phyloP scores from a whole-genome alignment of 2,113 vertebrate genomes.

The Canis aureus region DNA sequence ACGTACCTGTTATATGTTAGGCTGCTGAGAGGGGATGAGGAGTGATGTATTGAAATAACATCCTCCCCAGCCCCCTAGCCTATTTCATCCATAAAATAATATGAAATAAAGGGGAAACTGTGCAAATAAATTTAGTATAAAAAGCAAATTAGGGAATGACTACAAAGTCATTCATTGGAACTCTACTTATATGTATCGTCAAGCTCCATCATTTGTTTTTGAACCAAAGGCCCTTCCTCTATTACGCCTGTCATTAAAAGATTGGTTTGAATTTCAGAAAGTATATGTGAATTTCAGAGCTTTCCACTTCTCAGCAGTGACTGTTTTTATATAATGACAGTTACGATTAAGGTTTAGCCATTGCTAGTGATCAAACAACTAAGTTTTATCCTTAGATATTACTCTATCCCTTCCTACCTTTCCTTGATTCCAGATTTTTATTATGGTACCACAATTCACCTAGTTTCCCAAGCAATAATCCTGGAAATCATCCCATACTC shows the following conservation, averaged over 20 bases:
- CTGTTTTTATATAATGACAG: not conserved
- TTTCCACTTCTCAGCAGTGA: not conserved
- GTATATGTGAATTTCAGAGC: not conserved
- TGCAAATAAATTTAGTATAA: not conserved
- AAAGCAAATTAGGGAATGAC: constrained; percentile 1
- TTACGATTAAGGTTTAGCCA: not conserved
- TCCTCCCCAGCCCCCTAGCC: not conserved
- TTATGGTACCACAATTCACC: not conserved
- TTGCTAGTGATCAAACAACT: not conserved
- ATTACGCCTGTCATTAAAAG: not conserved
- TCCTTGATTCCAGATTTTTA: not conserved
- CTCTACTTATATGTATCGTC: not conserved
- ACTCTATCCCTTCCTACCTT: not conserved
- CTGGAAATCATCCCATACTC: not conserved
- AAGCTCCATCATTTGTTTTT: not conserved
- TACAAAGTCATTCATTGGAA: not conserved
- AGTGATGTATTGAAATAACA: not conserved
- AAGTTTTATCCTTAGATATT: not conserved
- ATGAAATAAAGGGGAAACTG: not conserved
- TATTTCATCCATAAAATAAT: not conserved
- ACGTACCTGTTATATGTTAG: not conserved
- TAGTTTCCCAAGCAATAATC: not conserved
- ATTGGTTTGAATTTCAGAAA: not conserved
- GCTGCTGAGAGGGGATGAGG: not conserved
- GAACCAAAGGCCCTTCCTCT: not conserved